Conservation (phyloP, 2,888 invertebrate genomes). For the Lasiommata megera region DNA sequence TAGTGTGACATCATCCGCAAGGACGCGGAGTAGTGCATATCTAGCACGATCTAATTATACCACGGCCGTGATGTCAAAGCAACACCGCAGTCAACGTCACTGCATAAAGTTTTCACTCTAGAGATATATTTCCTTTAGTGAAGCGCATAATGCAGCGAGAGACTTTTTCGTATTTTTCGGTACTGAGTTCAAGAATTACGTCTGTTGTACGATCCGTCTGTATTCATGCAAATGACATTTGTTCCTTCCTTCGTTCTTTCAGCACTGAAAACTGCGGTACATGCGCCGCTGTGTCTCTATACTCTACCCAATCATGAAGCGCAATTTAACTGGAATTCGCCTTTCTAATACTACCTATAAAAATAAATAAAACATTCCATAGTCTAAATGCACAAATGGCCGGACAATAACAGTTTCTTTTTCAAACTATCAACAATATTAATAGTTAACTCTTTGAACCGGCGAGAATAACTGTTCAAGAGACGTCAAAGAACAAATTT, state of each 20-base stretch:
- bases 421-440: conserved; percentile 26
- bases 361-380: conserved; percentile 1
- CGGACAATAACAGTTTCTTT: conserved; percentile 16
- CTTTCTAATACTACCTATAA: conserved; percentile 3
- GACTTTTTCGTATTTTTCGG: too few species aligned
- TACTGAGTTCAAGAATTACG: too few species aligned
- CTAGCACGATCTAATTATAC: conserved; percentile 45
- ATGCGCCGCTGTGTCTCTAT: too few species aligned
- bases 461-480: conserved; percentile 38
- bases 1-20: conserved; percentile 52
- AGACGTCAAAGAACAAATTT: conserved; percentile 41
- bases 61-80: conserved; percentile 36
- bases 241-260: too few species aligned
- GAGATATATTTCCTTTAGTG: too few species aligned
- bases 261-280: too few species aligned
- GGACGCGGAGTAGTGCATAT: conserved; percentile 52
- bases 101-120: not conserved
- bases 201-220: too few species aligned
- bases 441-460: conserved; percentile 32
- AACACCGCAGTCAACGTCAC: conserved; percentile 26
- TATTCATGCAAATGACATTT: too few species aligned
- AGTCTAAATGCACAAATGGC: conserved; percentile 4
- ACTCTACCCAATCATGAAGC: too few species aligned
- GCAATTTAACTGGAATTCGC: too few species aligned
- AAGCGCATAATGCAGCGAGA: too few species aligned